These are phyloP conservation scores for Melinopterus prodromus DNA, from an alignment of 2,888 invertebrate species.

Conservation along the genomic window DNA sequence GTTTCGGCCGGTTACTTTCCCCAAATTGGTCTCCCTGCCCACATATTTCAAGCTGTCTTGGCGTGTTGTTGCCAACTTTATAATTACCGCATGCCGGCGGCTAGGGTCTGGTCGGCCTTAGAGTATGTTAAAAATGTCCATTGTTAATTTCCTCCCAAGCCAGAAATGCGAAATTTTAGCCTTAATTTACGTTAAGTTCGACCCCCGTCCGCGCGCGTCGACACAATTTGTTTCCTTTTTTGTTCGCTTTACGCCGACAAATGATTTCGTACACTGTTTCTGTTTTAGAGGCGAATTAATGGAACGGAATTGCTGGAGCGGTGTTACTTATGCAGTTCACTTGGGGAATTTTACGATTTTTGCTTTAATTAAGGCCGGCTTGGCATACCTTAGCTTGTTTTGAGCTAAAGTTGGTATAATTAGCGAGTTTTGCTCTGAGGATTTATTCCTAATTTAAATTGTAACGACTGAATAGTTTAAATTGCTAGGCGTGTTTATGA, in stretches of 20 bases:
- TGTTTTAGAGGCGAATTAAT: background rate
- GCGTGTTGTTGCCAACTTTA: conserved; percentile 4
- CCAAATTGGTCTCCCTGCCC: background rate
- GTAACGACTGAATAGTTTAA: conserved; percentile 11
- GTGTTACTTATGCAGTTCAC: background rate
- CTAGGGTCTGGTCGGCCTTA: background rate
- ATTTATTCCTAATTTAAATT: conserved; percentile 11
- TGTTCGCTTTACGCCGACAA: conserved; percentile 4
- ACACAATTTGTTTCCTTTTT: background rate
- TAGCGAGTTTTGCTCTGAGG: conserved; percentile 9
- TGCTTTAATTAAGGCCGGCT: conserved; percentile 5
- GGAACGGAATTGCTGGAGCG: background rate
- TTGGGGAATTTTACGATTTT: background rate
- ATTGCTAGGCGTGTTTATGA: conserved; percentile 13
- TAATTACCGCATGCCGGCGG: background rate
- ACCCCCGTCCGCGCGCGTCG: background rate
- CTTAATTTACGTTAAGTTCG: background rate
- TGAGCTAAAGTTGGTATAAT: background rate
- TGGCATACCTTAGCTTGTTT: background rate
- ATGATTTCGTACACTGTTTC: conserved; percentile 4
- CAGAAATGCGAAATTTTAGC: background rate
- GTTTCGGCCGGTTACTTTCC: background rate
- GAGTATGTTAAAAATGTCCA: conserved; percentile 4
- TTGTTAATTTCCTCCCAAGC: background rate
- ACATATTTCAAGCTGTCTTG: conserved; percentile 4